These are phyloP conservation scores for Aporophyla nigra DNA, from an alignment of 2,888 invertebrate species.

Conservation along the genomic window DNA sequence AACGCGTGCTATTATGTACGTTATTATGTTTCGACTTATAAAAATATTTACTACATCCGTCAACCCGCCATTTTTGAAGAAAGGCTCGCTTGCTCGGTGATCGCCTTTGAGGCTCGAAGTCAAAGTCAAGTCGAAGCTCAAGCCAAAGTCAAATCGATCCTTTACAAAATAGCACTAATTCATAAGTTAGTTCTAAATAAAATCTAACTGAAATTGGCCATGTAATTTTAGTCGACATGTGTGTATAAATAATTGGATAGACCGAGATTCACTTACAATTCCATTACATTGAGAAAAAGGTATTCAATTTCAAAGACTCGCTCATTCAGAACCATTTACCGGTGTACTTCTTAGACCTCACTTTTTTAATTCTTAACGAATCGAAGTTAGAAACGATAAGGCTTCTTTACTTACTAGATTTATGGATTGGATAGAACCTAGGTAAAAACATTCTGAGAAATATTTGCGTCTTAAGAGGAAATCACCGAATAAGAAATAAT, in stretches of 20 bases:
- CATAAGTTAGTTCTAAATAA: neutral
- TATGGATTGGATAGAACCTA: neutral
- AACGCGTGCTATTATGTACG: too few species aligned
- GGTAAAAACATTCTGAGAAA: constrained; percentile 6
- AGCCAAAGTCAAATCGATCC: neutral
- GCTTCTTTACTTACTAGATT: constrained; percentile 4
- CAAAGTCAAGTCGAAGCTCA: too few species aligned
- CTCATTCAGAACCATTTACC: constrained; percentile 4
- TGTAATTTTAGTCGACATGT: neutral
- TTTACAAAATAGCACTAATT: neutral
- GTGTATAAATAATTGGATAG: neutral
- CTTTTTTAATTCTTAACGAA: neutral
- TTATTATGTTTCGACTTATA: neutral
- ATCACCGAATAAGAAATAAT: constrained; percentile 19
- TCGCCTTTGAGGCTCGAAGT: too few species aligned
- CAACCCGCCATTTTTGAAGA: too few species aligned
- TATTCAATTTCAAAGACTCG: neutral
- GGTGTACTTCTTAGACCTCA: neutral
- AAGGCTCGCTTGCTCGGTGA: too few species aligned
- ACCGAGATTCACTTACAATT: neutral
- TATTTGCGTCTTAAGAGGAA: constrained; percentile 8
- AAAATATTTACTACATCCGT: neutral
- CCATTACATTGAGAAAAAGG: neutral
- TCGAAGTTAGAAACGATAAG: neutral
- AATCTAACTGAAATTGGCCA: neutral